phyloP scores from a whole-genome alignment of 2,888 invertebrate genomes.

The Anthrax anthrax region DNA sequence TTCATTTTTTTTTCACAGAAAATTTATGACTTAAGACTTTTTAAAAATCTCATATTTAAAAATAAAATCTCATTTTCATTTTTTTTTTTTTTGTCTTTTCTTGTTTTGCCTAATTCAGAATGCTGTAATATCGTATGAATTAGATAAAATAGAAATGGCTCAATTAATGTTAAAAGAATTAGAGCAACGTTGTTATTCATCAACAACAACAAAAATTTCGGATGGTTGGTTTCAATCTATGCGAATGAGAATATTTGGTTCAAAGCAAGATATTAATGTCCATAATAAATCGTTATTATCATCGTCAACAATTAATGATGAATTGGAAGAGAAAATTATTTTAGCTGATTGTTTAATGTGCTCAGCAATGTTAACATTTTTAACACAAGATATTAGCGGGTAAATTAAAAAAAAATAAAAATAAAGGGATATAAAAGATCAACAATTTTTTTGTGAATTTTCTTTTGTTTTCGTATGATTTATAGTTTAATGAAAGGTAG shows the following conservation, averaged over 20 bases:
- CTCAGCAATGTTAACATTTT: slow-evolving; percentile 46
- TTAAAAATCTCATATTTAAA: not conserved
- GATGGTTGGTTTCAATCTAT: slow-evolving; percentile 41
- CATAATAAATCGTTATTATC: slow-evolving; percentile 8
- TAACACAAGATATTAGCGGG: slow-evolving; percentile 49
- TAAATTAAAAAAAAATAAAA: not conserved
- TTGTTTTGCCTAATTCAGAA: slow-evolving; percentile 39
- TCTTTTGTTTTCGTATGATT: not conserved
- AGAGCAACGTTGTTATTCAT: slow-evolving; percentile 41
- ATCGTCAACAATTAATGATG: slow-evolving; percentile 29
- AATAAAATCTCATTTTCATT: not conserved
- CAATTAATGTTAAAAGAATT: slow-evolving; percentile 42
- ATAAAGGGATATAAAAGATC: not conserved
- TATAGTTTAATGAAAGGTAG: slow-evolving; percentile 40
- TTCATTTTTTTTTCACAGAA: too few relatives aligned
- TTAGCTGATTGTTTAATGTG: slow-evolving; percentile 51
- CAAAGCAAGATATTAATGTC: slow-evolving; percentile 18
- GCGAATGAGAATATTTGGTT: slow-evolving; percentile 36
- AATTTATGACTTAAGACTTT: too few relatives aligned
- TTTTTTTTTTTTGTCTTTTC: not conserved
- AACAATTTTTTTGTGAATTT: not conserved
- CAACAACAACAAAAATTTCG: slow-evolving; percentile 20
- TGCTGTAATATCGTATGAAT: slow-evolving; percentile 55
- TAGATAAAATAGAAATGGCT: slow-evolving; percentile 46
- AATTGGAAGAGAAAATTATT: slow-evolving; percentile 48